Evolutionary conservation across 1,140 invertebrate genomes (phyloP).

Genomic region (Megalonaias nervosa): DNA sequence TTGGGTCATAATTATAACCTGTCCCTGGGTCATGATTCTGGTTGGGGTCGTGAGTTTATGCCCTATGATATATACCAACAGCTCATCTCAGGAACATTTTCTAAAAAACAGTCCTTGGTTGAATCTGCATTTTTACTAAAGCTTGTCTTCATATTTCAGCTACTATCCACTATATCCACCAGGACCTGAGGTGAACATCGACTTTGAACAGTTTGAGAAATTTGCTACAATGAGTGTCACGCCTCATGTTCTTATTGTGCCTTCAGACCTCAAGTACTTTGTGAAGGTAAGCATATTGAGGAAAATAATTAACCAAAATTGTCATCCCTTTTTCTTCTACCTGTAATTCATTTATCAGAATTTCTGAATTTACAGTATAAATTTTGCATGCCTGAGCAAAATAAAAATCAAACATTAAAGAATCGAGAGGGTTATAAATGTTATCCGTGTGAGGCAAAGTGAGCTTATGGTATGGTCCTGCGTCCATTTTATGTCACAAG

Average conservation of each 20-base stretch:
- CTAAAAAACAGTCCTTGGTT: neutral
- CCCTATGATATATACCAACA: neutral
- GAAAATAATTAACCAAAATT: neutral
- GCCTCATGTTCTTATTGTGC: conserved; percentile 87
- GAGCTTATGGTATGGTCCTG: no score
- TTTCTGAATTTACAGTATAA: no score
- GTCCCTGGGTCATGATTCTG: neutral
- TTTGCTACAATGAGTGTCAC: conserved; percentile 72
- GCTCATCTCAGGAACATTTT: no score
- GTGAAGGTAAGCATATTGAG: conserved; percentile 76
- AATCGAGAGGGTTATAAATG: no score
- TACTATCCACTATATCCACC: conserved; percentile 89
- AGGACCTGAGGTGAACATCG: conserved; percentile 78
- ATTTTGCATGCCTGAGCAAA: no score
- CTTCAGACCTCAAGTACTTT: conserved; percentile 88
- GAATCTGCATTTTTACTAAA: neutral
- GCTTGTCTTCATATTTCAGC: conserved; percentile 40
- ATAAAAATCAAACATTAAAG: no score
- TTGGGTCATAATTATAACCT: neutral
- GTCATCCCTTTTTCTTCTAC: neutral
- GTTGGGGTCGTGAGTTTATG: neutral
- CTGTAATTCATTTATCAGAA: no score
- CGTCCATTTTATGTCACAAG: no score
- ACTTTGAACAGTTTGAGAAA: conserved; percentile 79
- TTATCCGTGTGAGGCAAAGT: no score